These are phyloP conservation scores for Pogonognathellus flavescens DNA, from an alignment of 1,140 invertebrate species.

Conservation along the genomic window DNA sequence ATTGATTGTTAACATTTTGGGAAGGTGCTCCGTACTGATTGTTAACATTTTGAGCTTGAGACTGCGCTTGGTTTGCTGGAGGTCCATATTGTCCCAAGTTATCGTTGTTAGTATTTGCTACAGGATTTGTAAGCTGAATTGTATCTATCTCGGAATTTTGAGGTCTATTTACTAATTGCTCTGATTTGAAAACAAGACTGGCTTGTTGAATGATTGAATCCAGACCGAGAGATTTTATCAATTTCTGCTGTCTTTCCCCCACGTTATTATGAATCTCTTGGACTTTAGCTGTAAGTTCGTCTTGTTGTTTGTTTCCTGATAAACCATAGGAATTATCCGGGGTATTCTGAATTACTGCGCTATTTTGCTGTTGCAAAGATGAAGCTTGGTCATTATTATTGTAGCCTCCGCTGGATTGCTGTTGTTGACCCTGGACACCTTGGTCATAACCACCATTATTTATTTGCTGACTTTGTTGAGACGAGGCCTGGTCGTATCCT, in stretches of 20 bases:
- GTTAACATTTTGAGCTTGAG: not conserved
- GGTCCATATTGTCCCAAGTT: not conserved
- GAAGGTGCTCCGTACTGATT: not conserved
- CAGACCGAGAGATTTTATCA: not conserved
- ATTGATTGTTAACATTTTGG: not conserved
- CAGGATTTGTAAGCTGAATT: no score
- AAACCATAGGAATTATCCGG: not conserved
- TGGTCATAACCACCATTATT: not conserved
- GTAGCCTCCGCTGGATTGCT: not conserved
- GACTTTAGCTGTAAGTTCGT: not conserved
- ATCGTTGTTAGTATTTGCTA: not conserved
- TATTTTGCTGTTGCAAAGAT: constrained; percentile 9
- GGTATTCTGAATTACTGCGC: not conserved
- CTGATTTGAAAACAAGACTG: not conserved
- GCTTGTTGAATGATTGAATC: not conserved
- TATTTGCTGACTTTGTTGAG: not conserved
- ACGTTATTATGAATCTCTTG: not conserved
- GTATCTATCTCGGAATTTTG: not conserved
- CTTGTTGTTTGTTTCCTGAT: not conserved
- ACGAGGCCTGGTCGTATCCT: not conserved
- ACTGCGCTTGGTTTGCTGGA: not conserved
- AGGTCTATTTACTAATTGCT: not conserved
- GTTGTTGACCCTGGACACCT: not conserved
- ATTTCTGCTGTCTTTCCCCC: not conserved
- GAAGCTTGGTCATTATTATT: not conserved